phyloP scores from a whole-genome alignment of 2,113 vertebrate species.

The Paraplagusia blochii region DNA sequence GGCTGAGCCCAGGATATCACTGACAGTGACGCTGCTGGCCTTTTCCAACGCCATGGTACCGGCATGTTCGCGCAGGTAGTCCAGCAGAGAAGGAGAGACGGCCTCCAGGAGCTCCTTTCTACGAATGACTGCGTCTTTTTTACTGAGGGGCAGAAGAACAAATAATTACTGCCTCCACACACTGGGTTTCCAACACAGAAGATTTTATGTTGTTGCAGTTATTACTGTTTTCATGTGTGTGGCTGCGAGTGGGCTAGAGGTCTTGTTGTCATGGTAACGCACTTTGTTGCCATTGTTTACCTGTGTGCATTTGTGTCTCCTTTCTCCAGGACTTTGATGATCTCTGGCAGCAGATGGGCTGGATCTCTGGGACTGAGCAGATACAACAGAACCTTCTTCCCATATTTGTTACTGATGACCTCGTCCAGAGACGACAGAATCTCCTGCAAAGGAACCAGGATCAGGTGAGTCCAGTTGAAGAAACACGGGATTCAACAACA shows the following conservation, averaged over 20 bases:
- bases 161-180: background rate
- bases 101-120: conserved; percentile 85
- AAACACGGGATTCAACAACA: background rate
- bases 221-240: no score
- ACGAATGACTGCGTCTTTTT: conserved; percentile 82
- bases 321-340: conserved; percentile 82
- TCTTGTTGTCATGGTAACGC: no score
- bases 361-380: conserved; percentile 88
- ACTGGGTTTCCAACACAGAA: no score
- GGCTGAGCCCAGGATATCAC: conserved; percentile 82
- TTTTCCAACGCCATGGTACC: conserved; percentile 83
- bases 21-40: conserved; percentile 79
- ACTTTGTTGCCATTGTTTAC: conserved; percentile 52
- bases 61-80: conserved; percentile 79
- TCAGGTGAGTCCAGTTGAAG: background rate
- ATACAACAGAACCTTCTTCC: conserved; percentile 89
- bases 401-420: conserved; percentile 87
- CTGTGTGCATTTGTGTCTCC: conserved; percentile 89
- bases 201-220: no score
- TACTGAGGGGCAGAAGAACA: conserved; percentile 71
- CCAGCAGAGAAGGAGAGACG: conserved; percentile 81
- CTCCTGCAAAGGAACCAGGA: conserved; percentile 75
- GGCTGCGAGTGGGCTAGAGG: no score
- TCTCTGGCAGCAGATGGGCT: conserved; percentile 87
- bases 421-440: conserved; percentile 78